Conservation (phyloP, 2,113 vertebrate species). For the Hylia prasina region DNA sequence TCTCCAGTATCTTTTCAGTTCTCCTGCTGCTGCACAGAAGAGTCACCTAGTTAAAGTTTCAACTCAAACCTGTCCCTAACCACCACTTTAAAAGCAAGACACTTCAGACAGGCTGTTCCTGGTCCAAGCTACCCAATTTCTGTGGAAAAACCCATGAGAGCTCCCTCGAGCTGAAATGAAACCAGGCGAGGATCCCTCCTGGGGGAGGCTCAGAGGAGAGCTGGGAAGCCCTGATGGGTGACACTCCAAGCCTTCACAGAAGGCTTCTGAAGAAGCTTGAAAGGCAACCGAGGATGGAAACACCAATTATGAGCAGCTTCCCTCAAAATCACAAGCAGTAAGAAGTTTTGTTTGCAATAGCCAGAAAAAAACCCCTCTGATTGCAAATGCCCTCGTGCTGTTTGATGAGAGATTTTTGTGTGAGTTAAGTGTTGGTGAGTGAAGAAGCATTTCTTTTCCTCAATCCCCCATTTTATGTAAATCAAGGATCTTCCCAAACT, state of each 20-base stretch:
- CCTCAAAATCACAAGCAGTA: neutral
- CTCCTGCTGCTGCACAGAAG: neutral
- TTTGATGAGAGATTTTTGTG: neutral
- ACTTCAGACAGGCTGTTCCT: neutral
- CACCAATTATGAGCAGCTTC: neutral
- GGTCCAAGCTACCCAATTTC: rapidly evolving
- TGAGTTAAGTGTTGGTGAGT: neutral
- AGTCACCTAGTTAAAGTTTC: neutral
- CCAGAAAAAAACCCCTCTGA: neutral
- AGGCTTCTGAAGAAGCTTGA: neutral
- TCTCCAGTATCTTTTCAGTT: neutral
- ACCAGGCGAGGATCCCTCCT: rapidly evolving
- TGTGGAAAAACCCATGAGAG: neutral
- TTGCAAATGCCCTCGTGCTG: neutral
- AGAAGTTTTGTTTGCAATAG: neutral
- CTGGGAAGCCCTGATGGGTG: neutral
- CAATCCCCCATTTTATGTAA: neutral
- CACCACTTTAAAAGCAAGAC: neutral
- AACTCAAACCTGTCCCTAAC: neutral
- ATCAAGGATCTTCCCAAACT: neutral
- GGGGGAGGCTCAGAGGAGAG: neutral
- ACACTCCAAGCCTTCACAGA: neutral
- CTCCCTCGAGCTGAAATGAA: neutral
- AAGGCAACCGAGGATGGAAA: neutral
- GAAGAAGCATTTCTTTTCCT: neutral